phyloP scores from a whole-genome alignment of 2,113 vertebrate genomes.

The Sphyrna mokarran region DNA sequence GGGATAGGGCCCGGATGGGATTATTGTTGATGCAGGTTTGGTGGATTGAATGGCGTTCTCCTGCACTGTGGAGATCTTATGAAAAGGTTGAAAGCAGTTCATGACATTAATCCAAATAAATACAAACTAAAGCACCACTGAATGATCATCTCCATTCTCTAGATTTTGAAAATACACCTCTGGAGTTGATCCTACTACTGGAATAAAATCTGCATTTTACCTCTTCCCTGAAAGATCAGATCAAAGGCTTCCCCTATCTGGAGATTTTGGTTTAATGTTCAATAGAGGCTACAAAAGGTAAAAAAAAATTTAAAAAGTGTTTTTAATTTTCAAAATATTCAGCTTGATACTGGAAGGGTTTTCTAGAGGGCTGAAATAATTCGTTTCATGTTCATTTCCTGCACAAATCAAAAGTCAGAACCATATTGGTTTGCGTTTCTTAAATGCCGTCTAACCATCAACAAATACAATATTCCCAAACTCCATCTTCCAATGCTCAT shows the following conservation, averaged over 20 bases:
- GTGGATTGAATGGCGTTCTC: too few species aligned
- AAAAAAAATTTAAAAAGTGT: background rate
- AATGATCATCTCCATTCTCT: background rate
- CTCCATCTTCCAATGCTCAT: background rate
- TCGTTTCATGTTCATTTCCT: constrained; percentile 6
- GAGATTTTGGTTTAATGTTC: background rate
- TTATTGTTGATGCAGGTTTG: too few species aligned
- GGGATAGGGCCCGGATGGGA: too few species aligned
- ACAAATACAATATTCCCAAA: background rate
- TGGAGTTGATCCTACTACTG: background rate
- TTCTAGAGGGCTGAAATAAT: background rate
- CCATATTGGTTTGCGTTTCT: background rate
- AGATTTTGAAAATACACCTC: background rate
- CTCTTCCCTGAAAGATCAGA: background rate
- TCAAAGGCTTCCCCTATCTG: background rate
- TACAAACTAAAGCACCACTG: background rate
- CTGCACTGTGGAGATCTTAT: too few species aligned
- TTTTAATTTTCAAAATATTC: background rate
- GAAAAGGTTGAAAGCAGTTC: background rate
- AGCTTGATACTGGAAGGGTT: background rate
- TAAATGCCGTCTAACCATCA: background rate
- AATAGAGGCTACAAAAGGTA: background rate
- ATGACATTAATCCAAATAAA: background rate
- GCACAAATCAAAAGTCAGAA: background rate
- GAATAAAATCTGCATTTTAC: background rate